phyloP scores from a whole-genome alignment of 2,113 vertebrate genomes.

The Calidris pugnax region DNA sequence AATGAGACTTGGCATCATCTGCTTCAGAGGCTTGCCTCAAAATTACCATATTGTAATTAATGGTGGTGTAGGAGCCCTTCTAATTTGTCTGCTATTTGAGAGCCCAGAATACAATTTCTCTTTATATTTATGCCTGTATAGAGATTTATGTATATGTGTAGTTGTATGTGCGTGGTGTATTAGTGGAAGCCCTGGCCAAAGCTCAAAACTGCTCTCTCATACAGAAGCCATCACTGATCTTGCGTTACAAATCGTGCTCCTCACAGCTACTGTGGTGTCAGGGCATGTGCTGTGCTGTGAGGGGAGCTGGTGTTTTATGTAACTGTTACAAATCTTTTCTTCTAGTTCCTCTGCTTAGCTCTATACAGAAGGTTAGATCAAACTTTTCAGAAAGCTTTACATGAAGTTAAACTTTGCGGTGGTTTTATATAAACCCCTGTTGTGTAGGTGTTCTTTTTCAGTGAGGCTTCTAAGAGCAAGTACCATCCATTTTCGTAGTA shows the following conservation, averaged over 20 bases:
- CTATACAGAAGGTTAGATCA: neutral
- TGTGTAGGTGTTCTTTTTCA: slow-evolving; percentile 7
- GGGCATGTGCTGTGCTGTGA: neutral
- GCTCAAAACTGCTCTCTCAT: neutral
- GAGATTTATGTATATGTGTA: accelerated
- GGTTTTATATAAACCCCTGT: slow-evolving; percentile 1
- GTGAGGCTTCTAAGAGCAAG: neutral
- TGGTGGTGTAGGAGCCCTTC: neutral
- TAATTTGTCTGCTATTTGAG: neutral
- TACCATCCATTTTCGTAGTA: neutral
- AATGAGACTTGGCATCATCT: neutral
- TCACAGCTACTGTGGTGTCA: neutral
- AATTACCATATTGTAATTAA: neutral
- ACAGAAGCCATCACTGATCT: neutral
- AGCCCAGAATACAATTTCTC: accelerated
- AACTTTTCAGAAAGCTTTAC: neutral
- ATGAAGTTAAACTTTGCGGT: neutral
- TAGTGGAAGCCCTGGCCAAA: neutral
- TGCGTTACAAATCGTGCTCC: neutral
- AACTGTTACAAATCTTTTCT: neutral
- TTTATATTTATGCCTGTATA: accelerated
- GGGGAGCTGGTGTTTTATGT: neutral
- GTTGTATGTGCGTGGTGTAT: accelerated
- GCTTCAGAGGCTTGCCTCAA: neutral
- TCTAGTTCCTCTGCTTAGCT: neutral